Evolutionary conservation across 2,797 vertebrate genomes (phyloP).

Genomic region (Poecilia picta): DNA sequence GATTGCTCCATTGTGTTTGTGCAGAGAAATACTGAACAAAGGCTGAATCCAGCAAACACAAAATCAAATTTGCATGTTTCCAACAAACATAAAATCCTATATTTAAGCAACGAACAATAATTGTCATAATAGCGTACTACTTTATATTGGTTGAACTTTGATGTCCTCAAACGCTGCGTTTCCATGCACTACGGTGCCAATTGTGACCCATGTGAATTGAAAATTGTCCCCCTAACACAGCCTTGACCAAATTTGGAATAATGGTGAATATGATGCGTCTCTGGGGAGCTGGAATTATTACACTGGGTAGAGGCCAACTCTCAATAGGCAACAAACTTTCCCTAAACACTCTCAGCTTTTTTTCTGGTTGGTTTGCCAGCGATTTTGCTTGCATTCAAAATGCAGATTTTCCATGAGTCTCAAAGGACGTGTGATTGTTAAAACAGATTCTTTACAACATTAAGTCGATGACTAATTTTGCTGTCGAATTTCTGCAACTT

Average conservation of each 20-base stretch:
- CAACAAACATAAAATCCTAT: neutral
- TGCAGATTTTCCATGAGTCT: neutral
- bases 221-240: constrained; percentile 83
- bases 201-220: constrained; percentile 85
- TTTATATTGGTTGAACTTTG: constrained; percentile 78
- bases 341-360: constrained; percentile 31
- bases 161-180: constrained; percentile 61
- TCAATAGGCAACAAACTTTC: constrained; percentile 51
- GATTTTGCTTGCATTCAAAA: constrained; percentile 8
- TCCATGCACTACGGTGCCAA: constrained; percentile 82
- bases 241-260: constrained; percentile 91
- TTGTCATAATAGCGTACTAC: constrained; percentile 30
- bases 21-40: constrained; percentile 27
- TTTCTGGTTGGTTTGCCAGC: constrained; percentile 36
- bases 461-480: neutral
- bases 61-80: constrained; percentile 4
- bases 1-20: constrained; percentile 32
- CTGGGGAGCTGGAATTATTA: constrained; percentile 81
- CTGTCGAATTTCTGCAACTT: neutral
- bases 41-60: neutral
- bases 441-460: neutral
- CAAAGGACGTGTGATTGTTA: neutral
- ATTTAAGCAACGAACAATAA: neutral
- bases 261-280: constrained; percentile 79
- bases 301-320: constrained; percentile 78